Evolutionary conservation across 2,113 vertebrate species (phyloP).

Genomic region (Lonchura striata): DNA sequence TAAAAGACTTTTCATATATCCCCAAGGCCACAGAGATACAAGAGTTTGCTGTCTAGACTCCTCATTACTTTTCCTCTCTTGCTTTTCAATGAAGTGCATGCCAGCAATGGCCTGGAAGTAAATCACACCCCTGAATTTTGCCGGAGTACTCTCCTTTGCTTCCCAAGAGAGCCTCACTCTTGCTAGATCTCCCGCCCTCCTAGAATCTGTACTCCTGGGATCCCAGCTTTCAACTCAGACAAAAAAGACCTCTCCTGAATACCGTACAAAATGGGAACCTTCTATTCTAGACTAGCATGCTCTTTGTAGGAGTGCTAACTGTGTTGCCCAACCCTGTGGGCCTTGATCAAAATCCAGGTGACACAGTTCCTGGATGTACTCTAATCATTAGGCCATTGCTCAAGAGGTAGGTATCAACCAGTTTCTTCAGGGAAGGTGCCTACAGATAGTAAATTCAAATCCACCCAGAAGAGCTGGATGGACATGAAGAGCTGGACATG

Average conservation of each 20-base stretch:
- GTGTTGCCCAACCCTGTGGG: not conserved
- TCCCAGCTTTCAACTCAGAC: not conserved
- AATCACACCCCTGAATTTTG: not conserved
- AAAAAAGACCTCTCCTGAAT: not conserved
- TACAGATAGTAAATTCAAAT: not conserved
- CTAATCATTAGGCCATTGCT: not conserved
- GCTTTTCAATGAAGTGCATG: not conserved
- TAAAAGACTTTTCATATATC: not conserved
- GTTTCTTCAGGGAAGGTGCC: not conserved
- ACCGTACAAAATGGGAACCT: not conserved
- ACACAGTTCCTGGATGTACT: not conserved
- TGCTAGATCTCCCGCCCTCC: not conserved
- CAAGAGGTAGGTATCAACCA: not conserved
- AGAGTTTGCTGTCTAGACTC: not conserved
- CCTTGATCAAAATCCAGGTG: not conserved
- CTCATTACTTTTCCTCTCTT: not conserved
- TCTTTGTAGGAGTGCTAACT: not conserved
- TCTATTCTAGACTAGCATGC: accelerated
- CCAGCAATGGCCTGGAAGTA: not conserved
- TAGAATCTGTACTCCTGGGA: not conserved
- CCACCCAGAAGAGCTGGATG: not conserved
- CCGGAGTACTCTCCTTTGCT: not conserved
- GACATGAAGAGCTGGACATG: too few relatives aligned
- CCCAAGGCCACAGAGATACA: not conserved
- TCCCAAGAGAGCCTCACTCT: not conserved